phyloP scores from a whole-genome alignment of 2,797 vertebrate species.

The Platyrinchus mystaceus region DNA sequence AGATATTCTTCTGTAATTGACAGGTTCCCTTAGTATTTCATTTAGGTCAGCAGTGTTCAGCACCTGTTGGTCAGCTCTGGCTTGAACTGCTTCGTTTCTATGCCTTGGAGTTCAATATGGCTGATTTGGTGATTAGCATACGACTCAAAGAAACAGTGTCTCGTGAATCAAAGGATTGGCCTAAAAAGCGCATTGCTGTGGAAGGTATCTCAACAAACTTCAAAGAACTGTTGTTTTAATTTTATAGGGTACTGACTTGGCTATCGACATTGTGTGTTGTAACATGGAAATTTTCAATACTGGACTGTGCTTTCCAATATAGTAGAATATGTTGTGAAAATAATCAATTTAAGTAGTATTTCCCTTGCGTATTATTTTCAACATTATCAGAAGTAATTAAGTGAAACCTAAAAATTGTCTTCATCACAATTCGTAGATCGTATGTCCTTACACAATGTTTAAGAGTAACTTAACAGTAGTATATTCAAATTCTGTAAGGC shows the following conservation, averaged over 20 bases:
- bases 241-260: not conserved
- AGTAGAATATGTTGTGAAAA: not conserved
- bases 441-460: not conserved
- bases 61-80: conserved; percentile 87
- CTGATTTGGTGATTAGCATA: conserved; percentile 88
- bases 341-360: not conserved
- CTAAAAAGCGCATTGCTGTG: conserved; percentile 92
- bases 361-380: not conserved
- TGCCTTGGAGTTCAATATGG: conserved; percentile 89
- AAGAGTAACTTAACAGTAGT: not conserved
- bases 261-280: not conserved
- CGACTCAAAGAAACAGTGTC: conserved; percentile 83
- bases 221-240: not conserved
- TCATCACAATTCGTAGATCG: not conserved
- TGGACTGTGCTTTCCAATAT: not conserved
- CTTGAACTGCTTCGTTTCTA: conserved; percentile 94
- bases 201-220: conserved; percentile 81
- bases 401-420: not conserved
- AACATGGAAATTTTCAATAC: not conserved
- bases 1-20: conserved; percentile 46
- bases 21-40: conserved; percentile 85
- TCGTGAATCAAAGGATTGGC: conserved; percentile 93
- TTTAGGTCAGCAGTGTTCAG: conserved; percentile 62
- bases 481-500: not conserved
- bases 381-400: not conserved